These are phyloP conservation scores for Schizotus pectinicornis DNA, from an alignment of 2,888 invertebrate species.

Conservation along the genomic window DNA sequence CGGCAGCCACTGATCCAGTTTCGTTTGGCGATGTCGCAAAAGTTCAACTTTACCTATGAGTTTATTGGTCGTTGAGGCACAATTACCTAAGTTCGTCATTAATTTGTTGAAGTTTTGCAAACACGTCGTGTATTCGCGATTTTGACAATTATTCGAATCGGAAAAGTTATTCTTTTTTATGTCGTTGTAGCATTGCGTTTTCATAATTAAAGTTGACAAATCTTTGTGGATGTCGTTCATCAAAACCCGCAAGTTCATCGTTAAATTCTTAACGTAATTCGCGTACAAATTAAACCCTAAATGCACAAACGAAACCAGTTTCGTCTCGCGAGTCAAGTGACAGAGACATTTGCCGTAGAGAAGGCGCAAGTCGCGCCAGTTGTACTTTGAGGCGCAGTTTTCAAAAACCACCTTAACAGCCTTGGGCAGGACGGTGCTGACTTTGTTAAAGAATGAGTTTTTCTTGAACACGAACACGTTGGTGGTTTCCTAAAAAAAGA, in stretches of 20 bases:
- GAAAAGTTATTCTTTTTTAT: conserved; percentile 21
- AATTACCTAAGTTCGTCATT: conserved; percentile 33
- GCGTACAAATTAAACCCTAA: conserved; percentile 33
- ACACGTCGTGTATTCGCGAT: conserved; percentile 30
- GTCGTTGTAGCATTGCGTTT: conserved; percentile 30
- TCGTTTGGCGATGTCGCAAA: conserved; percentile 7
- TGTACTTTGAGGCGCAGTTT: conserved; percentile 31
- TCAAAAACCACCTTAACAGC: conserved; percentile 41
- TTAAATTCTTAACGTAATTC: conserved; percentile 25
- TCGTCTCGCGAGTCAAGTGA: conserved; percentile 36
- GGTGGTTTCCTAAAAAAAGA: conserved; percentile 30
- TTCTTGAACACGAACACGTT: conserved; percentile 40
- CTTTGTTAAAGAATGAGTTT: conserved; percentile 32
- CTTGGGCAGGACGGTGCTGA: conserved; percentile 34
- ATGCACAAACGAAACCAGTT: conserved; percentile 24
- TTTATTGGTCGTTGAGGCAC: conserved; percentile 25
- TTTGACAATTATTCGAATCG: conserved; percentile 29
- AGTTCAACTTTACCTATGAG: conserved; percentile 22
- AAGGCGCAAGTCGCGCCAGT: conserved; percentile 27
- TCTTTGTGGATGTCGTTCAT: conserved; percentile 9
- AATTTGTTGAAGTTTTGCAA: conserved; percentile 34
- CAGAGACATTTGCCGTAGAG: conserved; percentile 41
- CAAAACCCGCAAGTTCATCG: conserved; percentile 26
- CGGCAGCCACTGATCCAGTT: conserved; percentile 8
- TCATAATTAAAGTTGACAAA: conserved; percentile 23